phyloP scores from a whole-genome alignment of 2,888 invertebrate genomes.

The Pterostichus madidus region DNA sequence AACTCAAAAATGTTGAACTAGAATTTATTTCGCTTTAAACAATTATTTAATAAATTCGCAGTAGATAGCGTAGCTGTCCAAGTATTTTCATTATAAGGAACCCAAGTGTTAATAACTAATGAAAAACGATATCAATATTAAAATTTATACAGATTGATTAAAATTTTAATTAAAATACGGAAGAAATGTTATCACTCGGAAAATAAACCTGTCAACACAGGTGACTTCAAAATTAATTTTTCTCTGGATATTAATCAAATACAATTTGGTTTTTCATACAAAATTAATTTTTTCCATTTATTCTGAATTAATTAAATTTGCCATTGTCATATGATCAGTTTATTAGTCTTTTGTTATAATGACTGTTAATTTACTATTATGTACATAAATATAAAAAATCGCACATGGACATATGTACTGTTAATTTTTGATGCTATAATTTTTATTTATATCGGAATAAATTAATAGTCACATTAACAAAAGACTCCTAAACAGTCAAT shows the following conservation, averaged over 20 bases:
- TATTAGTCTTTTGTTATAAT: no score
- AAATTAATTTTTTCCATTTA: conserved; percentile 11
- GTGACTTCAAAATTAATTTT: conserved; percentile 11
- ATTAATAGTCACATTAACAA: no score
- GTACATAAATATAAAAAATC: no score
- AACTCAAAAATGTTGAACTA: neutral
- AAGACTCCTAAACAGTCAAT: no score
- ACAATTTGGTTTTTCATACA: conserved; percentile 6
- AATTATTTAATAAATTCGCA: conserved; percentile 5
- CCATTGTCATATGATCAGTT: no score
- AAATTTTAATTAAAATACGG: conserved; percentile 33
- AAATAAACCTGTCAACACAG: conserved; percentile 29
- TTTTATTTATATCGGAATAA: no score
- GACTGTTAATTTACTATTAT: no score
- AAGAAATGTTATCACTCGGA: neutral
- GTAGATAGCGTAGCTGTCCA: neutral
- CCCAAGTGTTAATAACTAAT: neutral
- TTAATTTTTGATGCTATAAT: no score
- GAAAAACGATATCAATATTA: conserved; percentile 20
- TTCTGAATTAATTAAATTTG: no score
- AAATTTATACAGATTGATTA: conserved; percentile 44
- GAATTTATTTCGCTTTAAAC: neutral
- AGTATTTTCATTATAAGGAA: neutral
- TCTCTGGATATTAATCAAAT: neutral
- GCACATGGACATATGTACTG: no score